phyloP scores from a whole-genome alignment of 1,140 invertebrate genomes.

The Macrocentrus cingulum region DNA sequence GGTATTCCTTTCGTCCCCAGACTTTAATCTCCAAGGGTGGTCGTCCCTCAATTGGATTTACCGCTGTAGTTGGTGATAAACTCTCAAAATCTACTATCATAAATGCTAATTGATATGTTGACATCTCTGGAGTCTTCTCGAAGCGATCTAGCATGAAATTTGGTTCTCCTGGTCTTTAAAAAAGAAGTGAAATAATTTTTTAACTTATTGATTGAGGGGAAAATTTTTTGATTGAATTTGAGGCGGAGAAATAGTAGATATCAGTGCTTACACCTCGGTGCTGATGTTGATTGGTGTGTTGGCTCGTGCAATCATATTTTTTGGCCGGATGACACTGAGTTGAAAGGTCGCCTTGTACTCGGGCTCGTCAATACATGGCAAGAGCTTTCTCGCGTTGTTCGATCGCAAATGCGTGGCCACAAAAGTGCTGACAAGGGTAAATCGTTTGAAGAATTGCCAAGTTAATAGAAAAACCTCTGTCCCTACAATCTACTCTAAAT shows the following conservation, averaged over 20 bases:
- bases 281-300: slow-evolving; percentile 65
- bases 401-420: slow-evolving; percentile 78
- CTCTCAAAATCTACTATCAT: slow-evolving; percentile 74
- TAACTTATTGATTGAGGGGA: too few relatives aligned
- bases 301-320: slow-evolving; percentile 63
- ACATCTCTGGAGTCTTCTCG: slow-evolving; percentile 75
- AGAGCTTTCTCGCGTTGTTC: slow-evolving; percentile 79
- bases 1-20: slow-evolving; percentile 73
- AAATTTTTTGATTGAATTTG: too few relatives aligned
- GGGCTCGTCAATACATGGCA: slow-evolving; percentile 94
- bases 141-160: slow-evolving; percentile 70
- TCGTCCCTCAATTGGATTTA: slow-evolving; percentile 42
- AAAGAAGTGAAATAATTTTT: not conserved
- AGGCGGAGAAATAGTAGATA: not conserved
- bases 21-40: slow-evolving; percentile 62
- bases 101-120: slow-evolving; percentile 82
- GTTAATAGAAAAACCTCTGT: slow-evolving; percentile 14
- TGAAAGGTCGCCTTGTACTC: slow-evolving; percentile 74
- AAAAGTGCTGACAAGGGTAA: slow-evolving; percentile 57
- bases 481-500: slow-evolving; percentile 18
- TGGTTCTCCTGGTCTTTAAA: slow-evolving; percentile 48
- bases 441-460: slow-evolving; percentile 21
- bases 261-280: slow-evolving; percentile 63
- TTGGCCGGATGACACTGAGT: slow-evolving; percentile 66
- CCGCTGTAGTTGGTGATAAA: slow-evolving; percentile 37